Base-by-base conservation (phyloP, 2,888 invertebrate species). In the Drosophila paranaensis region DNA sequence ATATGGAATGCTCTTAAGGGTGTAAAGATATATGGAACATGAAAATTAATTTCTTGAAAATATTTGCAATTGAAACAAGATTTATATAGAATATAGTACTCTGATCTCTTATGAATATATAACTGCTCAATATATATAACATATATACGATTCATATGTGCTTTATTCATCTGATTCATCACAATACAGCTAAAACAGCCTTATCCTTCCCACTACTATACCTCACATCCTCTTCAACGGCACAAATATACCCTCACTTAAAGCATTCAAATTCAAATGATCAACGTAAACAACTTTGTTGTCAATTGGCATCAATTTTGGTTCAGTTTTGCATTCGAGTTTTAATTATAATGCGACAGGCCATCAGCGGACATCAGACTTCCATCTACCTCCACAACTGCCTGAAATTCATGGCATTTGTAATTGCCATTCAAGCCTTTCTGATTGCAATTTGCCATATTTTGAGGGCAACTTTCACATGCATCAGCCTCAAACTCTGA, bases 301-400 rank as follows among this genome's bases (percentile, higher is more conserved):
- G 66, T 63, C 69, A 75, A 62, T 66, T 75, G 69, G n/a, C 51
- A 60, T 64, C 39, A 53, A 71, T 74, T 83, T 80, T 58, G 71
- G 70, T 60, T 63, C 53, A 60, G 69, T 71, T 82, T 60, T 4
- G 53, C 69, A 76, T 81, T 73, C 64, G 60, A 82, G 61, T 82
- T 71, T 68, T 79, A 75, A 78, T 75, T 71, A 79, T 56, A 54
- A 30, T 55, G 40, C 70, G 60, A 71, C 60, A 55, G 43, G 48
- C 60, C 60, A 56, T 65, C n/a, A 56, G 57, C 14, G 42, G 42
- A 46, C 63, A n/a, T n/a, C 60, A 45, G 51, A 73, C 16, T 20
- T 58, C 14, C 30, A 48, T 14, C 39, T 20, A 10, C 6, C 6
- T n/a, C 6, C 16, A 25, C 6, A 33, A 30, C 20, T 50, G 20